Evolutionary conservation across 1,140 invertebrate species (phyloP), one percentile per base, ranked within the genome.

Genomic region (Euura saliciscinereae): DNA sequence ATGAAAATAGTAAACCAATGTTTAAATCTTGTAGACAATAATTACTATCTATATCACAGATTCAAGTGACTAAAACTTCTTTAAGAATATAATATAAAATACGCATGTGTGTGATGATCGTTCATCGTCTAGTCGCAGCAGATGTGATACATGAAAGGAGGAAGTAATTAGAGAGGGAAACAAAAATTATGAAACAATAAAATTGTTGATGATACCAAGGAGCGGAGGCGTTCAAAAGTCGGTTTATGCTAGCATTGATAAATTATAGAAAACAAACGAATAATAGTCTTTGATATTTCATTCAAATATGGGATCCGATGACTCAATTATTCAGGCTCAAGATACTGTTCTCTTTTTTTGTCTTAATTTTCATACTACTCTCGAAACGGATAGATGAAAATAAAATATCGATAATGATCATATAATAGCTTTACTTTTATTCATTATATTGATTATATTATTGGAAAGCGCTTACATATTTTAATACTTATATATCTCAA

Each of bases 1-100:
- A 28, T 28, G 28, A 81, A 87, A 87, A 86, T 80, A 80, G 77
- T 83, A 80, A 87, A 85, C 79, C 84, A 87, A 86, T 86, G 82
- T 80, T 84, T 82, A 83, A 87, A 83, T 76, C 75, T 86, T 82
- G 84, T 85, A 85, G 85, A 86, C 76, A 84, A 87, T 87, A 87
- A 87, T 87, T 87, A 87, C 86, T 87, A 87, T 84, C 86, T 87
- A 87, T 87, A 87, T 87, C 86, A 87, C 86, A 87, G 86, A 87
- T 87, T 76, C 84, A 87, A 87, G 85, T 87, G 86, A 87, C 86
- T 87, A 87, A 87, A 87, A 82, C 86, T 79, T 28, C 83, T 87
- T 87, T 85, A 87, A 87, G 86, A 87, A 87, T 87, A 87, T 87
- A 87, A 85, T 86, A 87, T 85, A 86, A 86, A 86, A 28, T 28